Percentiles rank a stretch among this genome's conserved stretches.
phyloP scores from a whole-genome alignment of 2,888 invertebrate genomes.

The Eupithecia subumbrata region DNA sequence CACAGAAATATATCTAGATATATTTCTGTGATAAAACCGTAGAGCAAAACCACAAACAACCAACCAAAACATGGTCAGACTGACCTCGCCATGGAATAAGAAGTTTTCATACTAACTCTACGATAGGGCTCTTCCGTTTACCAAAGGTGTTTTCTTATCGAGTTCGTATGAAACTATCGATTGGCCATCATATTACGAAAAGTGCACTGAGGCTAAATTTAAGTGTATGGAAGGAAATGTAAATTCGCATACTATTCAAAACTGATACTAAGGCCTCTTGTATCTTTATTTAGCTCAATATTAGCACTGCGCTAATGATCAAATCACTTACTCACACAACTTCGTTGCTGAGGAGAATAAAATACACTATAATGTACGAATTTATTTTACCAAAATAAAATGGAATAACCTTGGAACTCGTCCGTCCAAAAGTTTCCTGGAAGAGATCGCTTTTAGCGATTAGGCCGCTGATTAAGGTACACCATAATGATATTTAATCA shows the following conservation, averaged over 20 bases:
- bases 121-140: too few relatives aligned
- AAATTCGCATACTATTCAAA: neutral
- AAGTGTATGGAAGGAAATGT: neutral
- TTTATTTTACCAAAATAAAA: neutral
- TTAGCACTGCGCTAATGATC: conserved; percentile 54
- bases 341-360: neutral
- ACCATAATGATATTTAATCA: neutral
- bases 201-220: neutral
- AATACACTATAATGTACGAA: neutral
- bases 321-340: conserved; percentile 51
- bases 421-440: neutral
- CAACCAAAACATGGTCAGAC: too few relatives aligned
- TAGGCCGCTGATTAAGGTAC: neutral
- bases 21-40: too few relatives aligned
- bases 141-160: too few relatives aligned
- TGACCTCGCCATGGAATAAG: too few relatives aligned
- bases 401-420: neutral
- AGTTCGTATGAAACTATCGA: too few relatives aligned
- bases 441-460: neutral
- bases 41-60: too few relatives aligned
- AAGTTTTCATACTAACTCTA: too few relatives aligned
- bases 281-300: conserved; percentile 43
- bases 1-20: too few relatives aligned
- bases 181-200: neutral
- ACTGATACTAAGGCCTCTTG: neutral